Percentiles rank a stretch among this genome's conserved stretches.
Conservation (phyloP, 2,797 vertebrate genomes). For the Loris lydekkerianus region DNA sequence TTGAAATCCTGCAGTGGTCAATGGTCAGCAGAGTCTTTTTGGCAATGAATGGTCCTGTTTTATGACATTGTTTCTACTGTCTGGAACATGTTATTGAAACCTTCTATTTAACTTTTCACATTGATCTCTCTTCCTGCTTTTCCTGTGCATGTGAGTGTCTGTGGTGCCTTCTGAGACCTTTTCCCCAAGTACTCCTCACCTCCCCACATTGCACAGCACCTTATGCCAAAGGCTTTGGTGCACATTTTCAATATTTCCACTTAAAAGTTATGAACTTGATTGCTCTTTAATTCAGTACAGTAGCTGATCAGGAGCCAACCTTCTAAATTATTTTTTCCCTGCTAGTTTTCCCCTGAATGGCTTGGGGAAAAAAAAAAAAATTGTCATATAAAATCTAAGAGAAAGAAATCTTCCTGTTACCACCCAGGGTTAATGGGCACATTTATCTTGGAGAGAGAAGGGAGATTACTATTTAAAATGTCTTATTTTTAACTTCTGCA, state of each 20-base stretch:
- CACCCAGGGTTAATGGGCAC: constrained; percentile 67
- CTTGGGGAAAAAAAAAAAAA: background rate
- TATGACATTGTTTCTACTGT: background rate
- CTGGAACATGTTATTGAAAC: constrained; percentile 36
- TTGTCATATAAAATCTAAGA: constrained; percentile 63
- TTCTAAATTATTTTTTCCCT: constrained; percentile 62
- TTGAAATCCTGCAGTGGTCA: background rate
- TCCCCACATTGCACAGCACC: background rate
- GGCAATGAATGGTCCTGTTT: constrained; percentile 34
- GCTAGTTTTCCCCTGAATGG: constrained; percentile 16
- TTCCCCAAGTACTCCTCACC: background rate
- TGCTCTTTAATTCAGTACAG: constrained; percentile 77
- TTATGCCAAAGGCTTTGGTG: background rate
- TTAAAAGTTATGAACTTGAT: constrained; percentile 31
- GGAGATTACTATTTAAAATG: constrained; percentile 75
- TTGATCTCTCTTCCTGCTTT: background rate
- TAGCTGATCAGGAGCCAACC: constrained; percentile 65
- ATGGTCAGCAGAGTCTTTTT: constrained; percentile 5
- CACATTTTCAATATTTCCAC: background rate
- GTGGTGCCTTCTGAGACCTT: background rate
- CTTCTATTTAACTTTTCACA: constrained; percentile 12
- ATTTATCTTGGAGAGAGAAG: constrained; percentile 72
- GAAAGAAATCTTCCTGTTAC: constrained; percentile 75
- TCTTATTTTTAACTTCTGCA: constrained; percentile 70
- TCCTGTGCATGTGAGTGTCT: background rate